These are phyloP conservation scores for Cyclina sinensis DNA, from an alignment of 1,140 invertebrate genomes.

Conservation along the genomic window DNA sequence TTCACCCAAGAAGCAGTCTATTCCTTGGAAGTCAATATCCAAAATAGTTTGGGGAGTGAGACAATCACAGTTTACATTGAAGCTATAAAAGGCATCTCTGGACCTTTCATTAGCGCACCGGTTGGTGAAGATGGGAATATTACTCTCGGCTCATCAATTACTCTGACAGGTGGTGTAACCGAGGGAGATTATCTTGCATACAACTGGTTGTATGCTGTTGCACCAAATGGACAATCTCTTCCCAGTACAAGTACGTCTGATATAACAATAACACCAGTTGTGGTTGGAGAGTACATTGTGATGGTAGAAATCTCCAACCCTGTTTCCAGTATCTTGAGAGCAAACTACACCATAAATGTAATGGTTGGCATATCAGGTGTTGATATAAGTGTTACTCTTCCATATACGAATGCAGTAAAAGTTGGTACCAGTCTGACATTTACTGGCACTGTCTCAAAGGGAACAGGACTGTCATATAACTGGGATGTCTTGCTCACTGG, in stretches of 20 bases:
- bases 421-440: slow-evolving; percentile 54
- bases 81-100: slow-evolving; percentile 15
- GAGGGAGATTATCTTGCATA: slow-evolving; percentile 2
- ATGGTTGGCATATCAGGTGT: slow-evolving; percentile 70
- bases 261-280: slow-evolving; percentile 45
- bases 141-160: slow-evolving; percentile 8
- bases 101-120: slow-evolving; percentile 24
- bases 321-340: slow-evolving; percentile 63
- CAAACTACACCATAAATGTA: slow-evolving; percentile 67
- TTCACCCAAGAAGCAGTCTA: background rate
- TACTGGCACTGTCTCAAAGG: slow-evolving; percentile 51
- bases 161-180: slow-evolving; percentile 37
- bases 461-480: slow-evolving; percentile 59
- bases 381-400: slow-evolving; percentile 40
- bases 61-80: slow-evolving; percentile 13
- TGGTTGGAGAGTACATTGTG: slow-evolving; percentile 63
- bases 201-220: slow-evolving; percentile 9
- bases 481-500: slow-evolving; percentile 28
- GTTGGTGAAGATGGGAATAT: slow-evolving; percentile 26
- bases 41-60: background rate
- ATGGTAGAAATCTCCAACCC: slow-evolving; percentile 74
- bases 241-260: background rate
- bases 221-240: slow-evolving; percentile 13
- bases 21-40: background rate
- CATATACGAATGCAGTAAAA: slow-evolving; percentile 51